Conservation (phyloP, 2,797 vertebrate species). For the Peromyscus eremicus region DNA sequence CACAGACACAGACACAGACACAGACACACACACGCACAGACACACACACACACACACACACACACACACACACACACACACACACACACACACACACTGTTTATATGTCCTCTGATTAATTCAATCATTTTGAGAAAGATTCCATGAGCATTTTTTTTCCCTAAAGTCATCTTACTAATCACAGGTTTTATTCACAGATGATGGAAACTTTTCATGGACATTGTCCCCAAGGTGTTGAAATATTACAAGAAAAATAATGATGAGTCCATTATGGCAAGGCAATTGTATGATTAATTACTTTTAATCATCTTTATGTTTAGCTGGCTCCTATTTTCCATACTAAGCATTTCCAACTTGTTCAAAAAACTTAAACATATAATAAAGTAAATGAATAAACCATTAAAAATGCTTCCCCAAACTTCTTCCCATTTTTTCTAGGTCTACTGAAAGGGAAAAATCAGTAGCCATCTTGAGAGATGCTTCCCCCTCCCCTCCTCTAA, state of each 20-base stretch:
- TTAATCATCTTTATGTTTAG: neutral
- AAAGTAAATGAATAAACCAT: neutral
- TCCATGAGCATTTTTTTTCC: neutral
- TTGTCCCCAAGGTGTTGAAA: neutral
- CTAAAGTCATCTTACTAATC: neutral
- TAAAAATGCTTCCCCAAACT: neutral
- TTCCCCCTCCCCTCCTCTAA: too few species aligned
- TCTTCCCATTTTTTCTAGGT: slow-evolving; percentile 24
- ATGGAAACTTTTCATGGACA: neutral
- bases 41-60: neutral
- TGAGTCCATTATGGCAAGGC: neutral
- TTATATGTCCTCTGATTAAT: neutral
- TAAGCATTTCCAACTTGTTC: neutral
- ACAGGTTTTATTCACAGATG: neutral
- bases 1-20: neutral
- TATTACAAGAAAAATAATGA: slow-evolving; percentile 9
- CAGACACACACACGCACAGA: neutral
- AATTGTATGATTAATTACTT: neutral
- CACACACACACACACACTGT: neutral
- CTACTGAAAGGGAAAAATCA: too few species aligned
- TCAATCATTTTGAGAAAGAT: neutral
- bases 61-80: neutral
- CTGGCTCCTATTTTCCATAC: neutral
- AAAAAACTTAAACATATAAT: neutral
- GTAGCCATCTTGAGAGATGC: too few species aligned